Percentiles rank a stretch among this genome's conserved stretches.
Conservation (phyloP, 2,888 invertebrate species). For the Callyntrura sp. region DNA sequence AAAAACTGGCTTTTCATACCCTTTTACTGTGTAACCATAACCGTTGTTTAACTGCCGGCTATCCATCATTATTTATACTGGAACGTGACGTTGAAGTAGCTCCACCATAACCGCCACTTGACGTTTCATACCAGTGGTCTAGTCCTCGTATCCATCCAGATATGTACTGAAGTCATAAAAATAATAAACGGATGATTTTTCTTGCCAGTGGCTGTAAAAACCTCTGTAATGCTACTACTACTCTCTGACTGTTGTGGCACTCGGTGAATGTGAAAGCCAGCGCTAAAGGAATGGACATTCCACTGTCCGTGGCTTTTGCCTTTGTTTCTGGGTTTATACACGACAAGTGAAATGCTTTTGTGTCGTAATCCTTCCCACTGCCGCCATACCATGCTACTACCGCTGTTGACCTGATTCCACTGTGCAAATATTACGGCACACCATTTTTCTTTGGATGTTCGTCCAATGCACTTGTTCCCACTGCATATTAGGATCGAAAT, state of each 20-base stretch:
- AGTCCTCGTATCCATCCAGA: no score
- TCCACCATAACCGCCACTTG: no score
- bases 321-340: constrained; percentile 13
- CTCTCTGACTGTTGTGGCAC: background rate
- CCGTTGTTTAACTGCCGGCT: no score
- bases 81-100: no score
- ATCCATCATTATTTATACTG: no score
- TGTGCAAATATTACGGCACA: background rate
- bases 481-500: background rate
- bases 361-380: background rate
- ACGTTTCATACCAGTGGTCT: no score
- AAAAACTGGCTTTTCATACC: no score
- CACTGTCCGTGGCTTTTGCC: constrained; percentile 10
- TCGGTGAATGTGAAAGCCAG: background rate
- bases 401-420: constrained; percentile 33
- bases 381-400: background rate
- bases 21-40: no score
- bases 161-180: constrained; percentile 2
- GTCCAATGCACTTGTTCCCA: background rate
- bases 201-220: background rate
- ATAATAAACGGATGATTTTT: background rate
- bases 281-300: background rate
- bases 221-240: background rate
- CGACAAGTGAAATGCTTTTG: constrained; percentile 33
- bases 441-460: background rate